phyloP scores from a whole-genome alignment of 2,888 invertebrate genomes.

The Lingula anatina region DNA sequence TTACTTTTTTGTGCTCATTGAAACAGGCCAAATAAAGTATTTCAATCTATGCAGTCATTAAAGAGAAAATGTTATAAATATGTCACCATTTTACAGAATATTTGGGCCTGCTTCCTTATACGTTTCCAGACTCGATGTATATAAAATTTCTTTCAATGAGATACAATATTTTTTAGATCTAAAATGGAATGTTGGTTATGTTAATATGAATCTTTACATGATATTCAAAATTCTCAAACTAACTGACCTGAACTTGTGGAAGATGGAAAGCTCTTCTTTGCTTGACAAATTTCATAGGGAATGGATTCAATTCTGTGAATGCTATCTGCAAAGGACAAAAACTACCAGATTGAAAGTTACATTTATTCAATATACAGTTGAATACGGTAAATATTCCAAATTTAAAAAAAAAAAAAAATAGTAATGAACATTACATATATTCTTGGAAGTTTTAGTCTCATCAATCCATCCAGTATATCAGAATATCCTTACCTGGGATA shows the following conservation, averaged over 20 bases:
- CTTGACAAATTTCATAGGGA: slow-evolving; percentile 40
- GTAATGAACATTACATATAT: neutral
- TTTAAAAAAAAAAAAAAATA: neutral
- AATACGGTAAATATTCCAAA: neutral
- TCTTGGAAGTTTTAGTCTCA: neutral
- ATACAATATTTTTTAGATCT: no score
- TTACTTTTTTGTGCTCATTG: no score
- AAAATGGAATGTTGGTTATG: no score
- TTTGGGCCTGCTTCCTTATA: no score
- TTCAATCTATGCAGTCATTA: neutral
- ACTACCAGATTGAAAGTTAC: no score
- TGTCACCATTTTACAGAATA: no score
- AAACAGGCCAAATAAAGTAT: neutral
- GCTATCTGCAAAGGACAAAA: slow-evolving; percentile 35
- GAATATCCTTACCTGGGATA: slow-evolving; percentile 24
- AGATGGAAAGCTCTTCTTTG: slow-evolving; percentile 35
- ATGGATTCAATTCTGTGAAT: slow-evolving; percentile 47
- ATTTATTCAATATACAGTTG: neutral
- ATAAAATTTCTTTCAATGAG: no score
- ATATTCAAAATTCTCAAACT: neutral
- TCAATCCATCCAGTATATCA: neutral
- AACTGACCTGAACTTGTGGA: slow-evolving; percentile 38
- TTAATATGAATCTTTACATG: neutral
- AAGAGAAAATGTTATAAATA: slow-evolving; percentile 9
- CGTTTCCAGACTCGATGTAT: no score